Evolutionary conservation across 2,888 invertebrate genomes (phyloP), one percentile per base, ranked within the genome.

Genomic region (Anthophora plumipes): DNA sequence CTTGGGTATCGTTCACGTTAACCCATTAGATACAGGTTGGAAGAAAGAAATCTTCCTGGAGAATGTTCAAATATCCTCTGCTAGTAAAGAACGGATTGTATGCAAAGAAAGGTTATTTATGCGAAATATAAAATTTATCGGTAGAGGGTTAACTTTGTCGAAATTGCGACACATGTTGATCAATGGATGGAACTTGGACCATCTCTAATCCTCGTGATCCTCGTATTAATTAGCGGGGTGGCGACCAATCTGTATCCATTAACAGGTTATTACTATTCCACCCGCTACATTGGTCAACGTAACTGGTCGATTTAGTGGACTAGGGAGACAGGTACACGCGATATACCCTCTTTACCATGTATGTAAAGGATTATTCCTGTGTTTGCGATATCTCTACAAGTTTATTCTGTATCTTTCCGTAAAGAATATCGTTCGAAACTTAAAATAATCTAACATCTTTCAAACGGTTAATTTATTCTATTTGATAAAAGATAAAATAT

Each of bases 221-320:
- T 66, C 74, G 70, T 82, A 89, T 88, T 89, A 89, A 90, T 89
- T 89, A 87, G 87, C 82, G 77, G 75, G 84, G 60, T 84, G 76
- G 79, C 69, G 55, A 88, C 88, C 89, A 89, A 90, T 90, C 86
- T 85, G 82, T 85, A 77, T 82, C 81, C 88, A 85, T 90, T 89
- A 89, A 83, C 82, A 52, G 83, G 85, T 84, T 83, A 90, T 90
- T 90, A 89, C 85, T 90, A 89, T 89, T 90, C 89, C 68, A 82
- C 63, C 71, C 66, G 78, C 70, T 85, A 80, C 77, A 68, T 67
- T 63, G 77, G 60, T 63, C 57, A 41, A 20, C 59, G 50, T 31
- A 31, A 73, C 41, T 68, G 70, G 57, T 37, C 68, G 59, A 64
- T 75, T 71, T 52, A 39, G 25, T 52, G n/a, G 50, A 67, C 52